Evolutionary conservation across 1,140 invertebrate species (phyloP).

Genomic region (Hyposmocoma kahamanoa): DNA sequence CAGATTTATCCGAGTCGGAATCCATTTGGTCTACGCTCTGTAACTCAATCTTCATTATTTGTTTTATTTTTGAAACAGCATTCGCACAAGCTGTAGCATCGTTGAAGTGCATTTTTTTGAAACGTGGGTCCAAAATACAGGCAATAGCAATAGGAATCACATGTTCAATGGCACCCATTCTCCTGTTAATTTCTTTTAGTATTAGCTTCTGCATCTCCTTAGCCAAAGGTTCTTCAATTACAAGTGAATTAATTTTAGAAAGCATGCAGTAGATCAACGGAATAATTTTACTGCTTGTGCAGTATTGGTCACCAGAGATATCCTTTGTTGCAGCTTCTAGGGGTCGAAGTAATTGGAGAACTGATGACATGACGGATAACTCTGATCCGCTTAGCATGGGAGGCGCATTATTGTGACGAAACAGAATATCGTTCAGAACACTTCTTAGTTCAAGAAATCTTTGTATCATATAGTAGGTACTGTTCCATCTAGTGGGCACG

Average conservation of each 20-base stretch:
- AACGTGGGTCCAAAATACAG: constrained; percentile 15
- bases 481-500: not conserved
- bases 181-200: constrained; percentile 25
- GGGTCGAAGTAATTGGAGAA: constrained; percentile 36
- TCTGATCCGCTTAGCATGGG: too few relatives aligned
- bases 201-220: constrained; percentile 22
- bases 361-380: too few relatives aligned
- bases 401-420: not conserved
- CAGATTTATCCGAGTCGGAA: not conserved
- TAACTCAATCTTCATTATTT: constrained; percentile 10
- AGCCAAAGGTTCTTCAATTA: constrained; percentile 19
- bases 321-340: constrained; percentile 52
- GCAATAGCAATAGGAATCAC: constrained; percentile 12
- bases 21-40: not conserved
- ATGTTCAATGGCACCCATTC: constrained; percentile 32
- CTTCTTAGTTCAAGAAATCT: not conserved
- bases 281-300: constrained; percentile 53
- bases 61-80: constrained; percentile 10
- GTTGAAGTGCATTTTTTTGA: constrained; percentile 15
- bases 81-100: constrained; percentile 4
- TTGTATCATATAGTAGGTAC: not conserved
- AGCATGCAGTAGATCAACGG: constrained; percentile 47
- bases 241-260: constrained; percentile 28
- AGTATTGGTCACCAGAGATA: constrained; percentile 56
- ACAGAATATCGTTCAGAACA: not conserved